Evolutionary conservation across 2,888 invertebrate genomes (phyloP).

Genomic region (Mycalesis mineus): DNA sequence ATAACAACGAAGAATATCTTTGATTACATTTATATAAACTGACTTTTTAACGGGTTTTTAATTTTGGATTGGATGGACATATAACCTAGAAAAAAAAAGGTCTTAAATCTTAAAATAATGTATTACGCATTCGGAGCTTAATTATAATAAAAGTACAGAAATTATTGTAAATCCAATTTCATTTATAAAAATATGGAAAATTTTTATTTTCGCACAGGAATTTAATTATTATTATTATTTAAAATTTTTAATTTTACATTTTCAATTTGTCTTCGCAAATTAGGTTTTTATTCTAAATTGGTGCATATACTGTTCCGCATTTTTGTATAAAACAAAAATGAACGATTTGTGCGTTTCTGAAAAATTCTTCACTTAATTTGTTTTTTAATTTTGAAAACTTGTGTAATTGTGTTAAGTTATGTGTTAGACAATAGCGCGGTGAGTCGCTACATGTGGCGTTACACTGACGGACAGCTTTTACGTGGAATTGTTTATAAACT

Average conservation of each 20-base stretch:
- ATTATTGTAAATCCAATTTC: not conserved
- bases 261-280: not conserved
- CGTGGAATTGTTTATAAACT: no score
- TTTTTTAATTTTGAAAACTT: not conserved
- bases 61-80: no score
- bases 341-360: not conserved
- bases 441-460: conserved; percentile 14
- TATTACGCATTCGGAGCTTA: not conserved
- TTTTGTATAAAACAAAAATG: not conserved
- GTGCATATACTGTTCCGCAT: not conserved
- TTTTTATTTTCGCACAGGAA: no score
- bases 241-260: not conserved
- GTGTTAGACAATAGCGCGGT: conserved; percentile 20
- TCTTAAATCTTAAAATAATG: no score
- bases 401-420: conserved; percentile 8
- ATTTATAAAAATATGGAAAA: not conserved
- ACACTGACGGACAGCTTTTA: conserved; percentile 16
- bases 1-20: not conserved
- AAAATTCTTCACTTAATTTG: not conserved
- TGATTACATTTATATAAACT: no score
- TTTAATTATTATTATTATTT: no score
- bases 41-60: no score
- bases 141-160: not conserved
- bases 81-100: no score
- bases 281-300: not conserved